Percentiles rank a stretch among this genome's conserved stretches.
phyloP scores from a whole-genome alignment of 1,140 invertebrate species.

The Leptinotarsa lineolata region DNA sequence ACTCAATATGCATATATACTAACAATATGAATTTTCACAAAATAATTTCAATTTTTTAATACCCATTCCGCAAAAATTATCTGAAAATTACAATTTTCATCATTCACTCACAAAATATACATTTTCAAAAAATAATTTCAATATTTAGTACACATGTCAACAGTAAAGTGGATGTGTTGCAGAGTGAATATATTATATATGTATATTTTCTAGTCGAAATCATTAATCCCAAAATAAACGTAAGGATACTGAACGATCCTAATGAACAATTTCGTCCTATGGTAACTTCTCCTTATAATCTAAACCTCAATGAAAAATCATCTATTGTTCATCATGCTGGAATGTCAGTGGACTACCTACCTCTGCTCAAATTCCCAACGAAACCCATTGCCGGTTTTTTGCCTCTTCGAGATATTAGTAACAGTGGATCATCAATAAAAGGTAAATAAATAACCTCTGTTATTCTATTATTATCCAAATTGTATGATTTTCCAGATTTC shows the following conservation, averaged over 20 bases:
- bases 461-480: not conserved
- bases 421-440: constrained; percentile 37
- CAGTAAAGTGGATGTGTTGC: no score
- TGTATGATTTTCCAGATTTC: constrained; percentile 15
- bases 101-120: no score
- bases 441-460: constrained; percentile 25
- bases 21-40: no score
- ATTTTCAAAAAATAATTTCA: no score
- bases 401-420: constrained; percentile 59
- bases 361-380: constrained; percentile 63
- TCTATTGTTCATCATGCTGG: constrained; percentile 62
- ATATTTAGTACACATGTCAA: no score
- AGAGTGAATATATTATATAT: no score
- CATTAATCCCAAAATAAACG: constrained; percentile 62
- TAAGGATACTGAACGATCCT: constrained; percentile 59
- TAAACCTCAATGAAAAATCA: constrained; percentile 66
- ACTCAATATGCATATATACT: no score
- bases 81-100: no score
- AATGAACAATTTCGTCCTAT: constrained; percentile 65
- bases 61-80: no score
- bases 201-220: constrained; percentile 60
- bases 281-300: constrained; percentile 64
- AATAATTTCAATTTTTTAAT: no score
- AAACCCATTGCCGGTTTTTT: constrained; percentile 62
- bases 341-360: constrained; percentile 56